Evolutionary conservation across 2,113 vertebrate genomes (phyloP), one percentile per base, ranked within the genome.

Genomic region (Microcebus murinus): DNA sequence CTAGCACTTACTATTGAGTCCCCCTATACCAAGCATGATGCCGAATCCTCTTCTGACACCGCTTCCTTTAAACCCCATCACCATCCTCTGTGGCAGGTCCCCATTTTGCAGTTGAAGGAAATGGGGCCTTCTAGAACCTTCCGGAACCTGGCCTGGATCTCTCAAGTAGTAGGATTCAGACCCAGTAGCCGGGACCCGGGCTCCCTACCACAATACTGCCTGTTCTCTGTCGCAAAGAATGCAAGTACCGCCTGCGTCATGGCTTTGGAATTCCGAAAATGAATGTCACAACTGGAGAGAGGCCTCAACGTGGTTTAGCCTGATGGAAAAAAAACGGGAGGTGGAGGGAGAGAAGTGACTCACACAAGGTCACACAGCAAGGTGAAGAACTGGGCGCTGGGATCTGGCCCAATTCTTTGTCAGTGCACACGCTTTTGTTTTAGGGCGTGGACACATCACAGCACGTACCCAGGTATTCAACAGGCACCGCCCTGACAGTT

Each of bases 391-490:
- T 2, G 34, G 52, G 67, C 11, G 7, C 65, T 67, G 23, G 84
- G 20, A 36, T 55, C 61, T 81, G 57, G 63, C 42, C 29, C 50
- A 39, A 4, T 36, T 79, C 42, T 73, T 79, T 29, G 71, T 73
- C 18, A 27, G 29, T 2, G 21, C 34, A 14, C 1, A 17, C 6
- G 17, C 52, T 57, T 36, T 31, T 77, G 55, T 39, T 76, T 63
- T 61, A 50, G 6, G 12, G 36, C 1, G 1, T 11, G 9, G 18
- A 11, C 15, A 45, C 23, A 63, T 0, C 1, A 0, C 9, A 45
- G 21, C 14, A 87, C 2, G 59, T 3, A 65, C 9, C 17, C n/a
- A 80, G n/a, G 34, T 17, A 25, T 27, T 79, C 50, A 39, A 36
- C 3, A 14, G 4, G 1, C 2, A 42, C 18, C 5, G 4, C 36